phyloP scores from a whole-genome alignment of 2,113 vertebrate species.

The Psettodes erumei region DNA sequence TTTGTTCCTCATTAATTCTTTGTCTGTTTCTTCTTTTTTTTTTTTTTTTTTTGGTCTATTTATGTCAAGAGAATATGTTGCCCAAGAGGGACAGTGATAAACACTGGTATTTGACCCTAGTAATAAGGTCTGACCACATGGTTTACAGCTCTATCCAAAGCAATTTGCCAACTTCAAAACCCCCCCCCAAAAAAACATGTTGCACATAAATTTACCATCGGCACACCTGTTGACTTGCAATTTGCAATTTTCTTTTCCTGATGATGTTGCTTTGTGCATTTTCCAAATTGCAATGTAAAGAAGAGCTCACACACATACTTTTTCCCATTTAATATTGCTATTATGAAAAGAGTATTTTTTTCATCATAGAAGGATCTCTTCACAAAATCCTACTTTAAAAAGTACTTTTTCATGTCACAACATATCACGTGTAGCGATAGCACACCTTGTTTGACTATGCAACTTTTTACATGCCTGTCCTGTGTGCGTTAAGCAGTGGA shows the following conservation, averaged over 20 bases:
- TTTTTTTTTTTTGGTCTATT: neutral
- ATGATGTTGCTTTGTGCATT: too few relatives aligned
- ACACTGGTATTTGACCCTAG: slow-evolving; percentile 29
- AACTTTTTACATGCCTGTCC: neutral
- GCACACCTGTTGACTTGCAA: too few relatives aligned
- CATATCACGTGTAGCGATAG: neutral
- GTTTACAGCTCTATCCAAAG: slow-evolving; percentile 7
- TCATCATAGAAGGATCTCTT: neutral
- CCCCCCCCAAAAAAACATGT: too few relatives aligned
- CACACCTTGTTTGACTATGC: neutral
- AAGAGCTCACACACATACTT: too few relatives aligned
- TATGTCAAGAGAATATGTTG: neutral
- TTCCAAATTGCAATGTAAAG: too few relatives aligned
- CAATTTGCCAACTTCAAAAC: slow-evolving; percentile 8
- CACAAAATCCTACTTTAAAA: neutral
- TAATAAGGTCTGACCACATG: neutral
- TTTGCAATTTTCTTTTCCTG: too few relatives aligned
- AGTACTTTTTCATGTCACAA: neutral
- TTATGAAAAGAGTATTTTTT: neutral
- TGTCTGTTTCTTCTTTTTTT: neutral
- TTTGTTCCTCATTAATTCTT: too few relatives aligned
- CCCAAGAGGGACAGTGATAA: slow-evolving; percentile 19
- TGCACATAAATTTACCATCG: too few relatives aligned
- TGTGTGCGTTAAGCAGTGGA: neutral
- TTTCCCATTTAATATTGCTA: neutral